Conservation (phyloP, 2,797 vertebrate genomes). For the Erpetoichthys calabaricus region DNA sequence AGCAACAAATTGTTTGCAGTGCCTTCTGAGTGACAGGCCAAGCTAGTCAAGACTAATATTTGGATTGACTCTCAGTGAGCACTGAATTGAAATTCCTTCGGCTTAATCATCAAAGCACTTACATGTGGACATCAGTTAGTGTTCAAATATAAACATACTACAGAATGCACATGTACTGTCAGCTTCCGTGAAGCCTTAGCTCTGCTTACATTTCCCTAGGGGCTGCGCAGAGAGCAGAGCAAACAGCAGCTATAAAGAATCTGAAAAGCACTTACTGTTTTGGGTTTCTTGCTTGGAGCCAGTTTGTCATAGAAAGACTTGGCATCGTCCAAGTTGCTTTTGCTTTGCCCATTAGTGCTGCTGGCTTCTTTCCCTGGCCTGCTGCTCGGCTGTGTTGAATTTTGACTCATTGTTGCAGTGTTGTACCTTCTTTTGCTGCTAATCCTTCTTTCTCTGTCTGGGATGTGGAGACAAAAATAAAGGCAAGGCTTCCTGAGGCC, state of each 20-base stretch:
- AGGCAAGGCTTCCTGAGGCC: too few species aligned
- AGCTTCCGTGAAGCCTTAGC: constrained; percentile 10
- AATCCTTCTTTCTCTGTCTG: too few species aligned
- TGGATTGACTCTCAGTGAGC: too few species aligned
- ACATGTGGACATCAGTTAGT: constrained; percentile 17
- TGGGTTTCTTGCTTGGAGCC: constrained; percentile 62
- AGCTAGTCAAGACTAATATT: too few species aligned
- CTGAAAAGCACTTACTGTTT: constrained; percentile 56
- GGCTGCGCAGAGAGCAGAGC: neutral
- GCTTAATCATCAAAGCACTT: too few species aligned
- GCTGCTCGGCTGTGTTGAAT: too few species aligned
- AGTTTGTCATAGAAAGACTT: constrained; percentile 38
- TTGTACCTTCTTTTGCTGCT: too few species aligned
- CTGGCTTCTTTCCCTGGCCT: constrained; percentile 1
- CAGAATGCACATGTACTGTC: constrained; percentile 15
- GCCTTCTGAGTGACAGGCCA: too few species aligned
- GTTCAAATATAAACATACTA: constrained; percentile 23
- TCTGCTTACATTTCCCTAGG: neutral
- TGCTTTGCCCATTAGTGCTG: constrained; percentile 47
- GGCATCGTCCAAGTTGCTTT: constrained; percentile 42
- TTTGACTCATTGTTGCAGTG: too few species aligned
- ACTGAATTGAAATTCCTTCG: too few species aligned
- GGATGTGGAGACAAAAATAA: too few species aligned
- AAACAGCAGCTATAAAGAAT: neutral
- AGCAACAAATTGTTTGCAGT: too few species aligned